phyloP scores from a whole-genome alignment of 2,113 vertebrate genomes.

The Notothenia rossii region DNA sequence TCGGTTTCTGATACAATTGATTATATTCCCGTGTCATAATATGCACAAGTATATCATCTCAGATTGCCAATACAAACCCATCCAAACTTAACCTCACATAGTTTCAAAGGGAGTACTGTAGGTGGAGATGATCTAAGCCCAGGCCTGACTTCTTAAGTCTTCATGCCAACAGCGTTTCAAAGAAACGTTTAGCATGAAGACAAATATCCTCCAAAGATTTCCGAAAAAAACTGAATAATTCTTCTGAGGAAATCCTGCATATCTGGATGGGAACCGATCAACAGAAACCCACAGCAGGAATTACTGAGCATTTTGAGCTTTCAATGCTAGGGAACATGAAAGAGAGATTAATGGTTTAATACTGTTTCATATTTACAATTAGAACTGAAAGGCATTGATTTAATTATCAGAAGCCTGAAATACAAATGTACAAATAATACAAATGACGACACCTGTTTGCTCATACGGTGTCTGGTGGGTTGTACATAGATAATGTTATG shows the following conservation, averaged over 20 bases:
- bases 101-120: not conserved
- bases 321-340: not conserved
- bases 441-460: conserved; percentile 33
- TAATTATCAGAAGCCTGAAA: not conserved
- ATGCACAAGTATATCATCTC: not conserved
- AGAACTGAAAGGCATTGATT: not conserved
- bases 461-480: conserved; percentile 4
- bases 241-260: not conserved
- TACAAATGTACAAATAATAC: not conserved
- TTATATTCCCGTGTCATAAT: no score
- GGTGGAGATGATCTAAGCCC: not conserved
- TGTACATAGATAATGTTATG: conserved; percentile 36
- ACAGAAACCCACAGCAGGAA: not conserved
- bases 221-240: not conserved
- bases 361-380: not conserved
- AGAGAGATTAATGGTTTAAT: not conserved
- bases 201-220: not conserved
- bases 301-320: no score
- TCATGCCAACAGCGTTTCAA: not conserved
- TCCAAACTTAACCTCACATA: not conserved
- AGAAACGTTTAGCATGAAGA: not conserved
- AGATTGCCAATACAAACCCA: not conserved
- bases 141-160: not conserved
- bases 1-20: no score
- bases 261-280: not conserved